Evolutionary conservation across 30 jellyfish, hydroid and myxozoan species (phyloP).

Genomic region (Pseudorhiza aurosa): DNA sequence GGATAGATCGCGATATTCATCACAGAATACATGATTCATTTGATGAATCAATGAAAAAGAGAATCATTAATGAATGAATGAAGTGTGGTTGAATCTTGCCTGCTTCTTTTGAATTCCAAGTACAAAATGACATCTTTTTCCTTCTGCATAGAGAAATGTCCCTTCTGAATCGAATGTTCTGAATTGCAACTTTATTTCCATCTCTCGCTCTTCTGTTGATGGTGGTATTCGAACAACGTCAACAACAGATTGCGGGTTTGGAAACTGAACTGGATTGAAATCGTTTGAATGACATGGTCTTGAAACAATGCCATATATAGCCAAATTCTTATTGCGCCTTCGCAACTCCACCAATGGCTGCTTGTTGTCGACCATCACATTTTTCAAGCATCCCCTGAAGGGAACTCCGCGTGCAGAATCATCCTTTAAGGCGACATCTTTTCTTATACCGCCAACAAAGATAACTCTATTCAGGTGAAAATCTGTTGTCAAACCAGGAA

Average conservation of each 20-base stretch:
- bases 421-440: background rate
- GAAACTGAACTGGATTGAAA: constrained; percentile 68
- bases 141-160: constrained; percentile 59
- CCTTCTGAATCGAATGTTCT: constrained; percentile 78
- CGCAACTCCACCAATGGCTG: constrained; percentile 45
- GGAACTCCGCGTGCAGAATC: background rate
- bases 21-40: too few relatives aligned
- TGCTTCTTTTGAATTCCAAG: constrained; percentile 59
- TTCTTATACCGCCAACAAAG: constrained; percentile 60
- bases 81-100: too few relatives aligned
- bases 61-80: too few relatives aligned
- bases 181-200: constrained; percentile 47
- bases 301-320: constrained; percentile 21
- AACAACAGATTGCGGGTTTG: constrained; percentile 48
- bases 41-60: too few relatives aligned
- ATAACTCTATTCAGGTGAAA: constrained; percentile 34
- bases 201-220: constrained; percentile 16
- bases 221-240: constrained; percentile 51
- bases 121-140: constrained; percentile 59
- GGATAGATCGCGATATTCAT: too few relatives aligned
- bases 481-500: constrained; percentile 61
- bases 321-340: constrained; percentile 41
- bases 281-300: constrained; percentile 17
- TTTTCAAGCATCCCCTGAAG: constrained; percentile 63
- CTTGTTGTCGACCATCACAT: constrained; percentile 50